Percentiles rank a stretch among this genome's conserved stretches.
Conservation (phyloP, 2,797 vertebrate species). For the Amblyopsis hoosieri region DNA sequence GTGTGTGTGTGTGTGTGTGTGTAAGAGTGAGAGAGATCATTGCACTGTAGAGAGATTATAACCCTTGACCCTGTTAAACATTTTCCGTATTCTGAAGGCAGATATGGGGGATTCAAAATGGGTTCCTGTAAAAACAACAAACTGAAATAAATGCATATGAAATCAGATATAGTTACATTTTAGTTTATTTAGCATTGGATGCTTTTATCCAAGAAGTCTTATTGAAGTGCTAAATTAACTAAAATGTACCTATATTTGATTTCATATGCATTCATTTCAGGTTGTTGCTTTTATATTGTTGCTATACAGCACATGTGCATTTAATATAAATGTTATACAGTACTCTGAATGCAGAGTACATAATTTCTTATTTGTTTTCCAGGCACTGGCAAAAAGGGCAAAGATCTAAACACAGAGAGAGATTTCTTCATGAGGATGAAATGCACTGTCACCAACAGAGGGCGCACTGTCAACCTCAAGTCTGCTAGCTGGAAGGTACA, state of each 20-base stretch:
- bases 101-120: too few relatives aligned
- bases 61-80: conserved; percentile 5
- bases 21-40: neutral
- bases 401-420: conserved; percentile 88
- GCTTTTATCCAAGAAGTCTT: too few relatives aligned
- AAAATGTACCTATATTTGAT: too few relatives aligned
- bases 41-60: neutral
- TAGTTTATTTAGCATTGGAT: too few relatives aligned
- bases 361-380: conserved; percentile 12
- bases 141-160: too few relatives aligned
- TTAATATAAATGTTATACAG: neutral
- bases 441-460: conserved; percentile 96
- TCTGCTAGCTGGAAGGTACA: conserved; percentile 98
- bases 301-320: too few relatives aligned
- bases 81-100: too few relatives aligned
- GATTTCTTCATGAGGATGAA: conserved; percentile 99
- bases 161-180: too few relatives aligned
- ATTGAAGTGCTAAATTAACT: too few relatives aligned
- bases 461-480: conserved; percentile 97
- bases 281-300: too few relatives aligned
- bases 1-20: neutral
- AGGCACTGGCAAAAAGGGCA: conserved; percentile 88
- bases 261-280: too few relatives aligned
- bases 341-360: neutral
- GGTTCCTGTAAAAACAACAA: too few relatives aligned